Conservation (phyloP, 1,140 invertebrate genomes). For the Drosophila parvula region DNA sequence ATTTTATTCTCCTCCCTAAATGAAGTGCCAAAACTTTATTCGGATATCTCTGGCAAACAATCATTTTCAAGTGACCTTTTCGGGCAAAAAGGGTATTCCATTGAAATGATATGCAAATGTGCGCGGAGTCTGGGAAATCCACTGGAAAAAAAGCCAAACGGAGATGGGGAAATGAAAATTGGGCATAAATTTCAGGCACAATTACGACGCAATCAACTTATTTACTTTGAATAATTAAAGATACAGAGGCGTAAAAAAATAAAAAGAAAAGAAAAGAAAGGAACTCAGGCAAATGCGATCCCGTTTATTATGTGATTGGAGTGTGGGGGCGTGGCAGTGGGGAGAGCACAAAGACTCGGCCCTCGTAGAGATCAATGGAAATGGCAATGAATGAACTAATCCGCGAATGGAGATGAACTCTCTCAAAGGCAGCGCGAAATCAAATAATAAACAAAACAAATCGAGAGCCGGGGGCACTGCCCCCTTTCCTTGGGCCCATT, state of each 20-base stretch:
- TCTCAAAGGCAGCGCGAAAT: conserved; percentile 8
- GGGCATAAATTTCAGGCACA: conserved; percentile 67
- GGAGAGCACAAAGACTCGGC: conserved; percentile 9
- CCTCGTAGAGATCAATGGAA: conserved; percentile 50
- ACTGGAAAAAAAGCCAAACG: conserved; percentile 1
- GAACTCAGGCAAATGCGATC: conserved; percentile 1
- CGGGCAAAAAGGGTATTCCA: background rate
- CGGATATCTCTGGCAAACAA: background rate
- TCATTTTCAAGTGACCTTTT: background rate
- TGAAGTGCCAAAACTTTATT: too few relatives aligned
- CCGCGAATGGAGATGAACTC: conserved; percentile 33
- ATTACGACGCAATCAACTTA: conserved; percentile 73
- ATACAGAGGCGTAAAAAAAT: conserved; percentile 17
- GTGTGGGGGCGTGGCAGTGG: conserved; percentile 16
- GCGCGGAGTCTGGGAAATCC: background rate
- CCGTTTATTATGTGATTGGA: conserved; percentile 10
- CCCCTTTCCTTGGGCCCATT: conserved; percentile 34
- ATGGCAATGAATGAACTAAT: conserved; percentile 47
- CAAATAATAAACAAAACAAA: conserved; percentile 1
- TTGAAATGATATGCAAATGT: conserved; percentile 1
- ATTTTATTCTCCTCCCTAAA: too few relatives aligned
- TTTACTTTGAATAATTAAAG: conserved; percentile 79
- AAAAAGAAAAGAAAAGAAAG: background rate
- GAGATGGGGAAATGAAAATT: conserved; percentile 37
- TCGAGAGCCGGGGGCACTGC: conserved; percentile 2